A percentile compares a stretch with the other conserved stretches of the same genome.
phyloP scores from a whole-genome alignment of 2,797 vertebrate genomes.

The Danio albolineatus region DNA sequence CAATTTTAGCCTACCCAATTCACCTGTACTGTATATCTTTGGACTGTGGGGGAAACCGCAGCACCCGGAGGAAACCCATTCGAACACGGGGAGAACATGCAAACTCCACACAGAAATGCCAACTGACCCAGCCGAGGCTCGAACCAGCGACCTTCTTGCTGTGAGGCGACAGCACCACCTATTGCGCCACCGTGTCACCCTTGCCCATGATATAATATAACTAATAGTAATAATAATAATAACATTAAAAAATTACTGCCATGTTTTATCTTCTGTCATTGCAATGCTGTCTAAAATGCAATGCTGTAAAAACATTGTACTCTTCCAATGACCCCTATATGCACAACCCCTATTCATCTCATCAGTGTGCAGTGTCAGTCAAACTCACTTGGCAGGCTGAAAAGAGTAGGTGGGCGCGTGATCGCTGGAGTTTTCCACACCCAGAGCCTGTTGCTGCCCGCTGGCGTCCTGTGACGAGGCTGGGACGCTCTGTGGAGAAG shows the following conservation, averaged over 20 bases:
- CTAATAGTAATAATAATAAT: no score
- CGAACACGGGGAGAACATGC: no score
- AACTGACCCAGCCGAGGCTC: no score
- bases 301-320: constrained; percentile 29
- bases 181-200: no score
- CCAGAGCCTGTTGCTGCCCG: constrained; percentile 93
- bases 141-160: no score
- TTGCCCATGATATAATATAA: no score
- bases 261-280: neutral
- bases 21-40: no score
- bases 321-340: neutral
- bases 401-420: constrained; percentile 94
- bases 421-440: constrained; percentile 91
- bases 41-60: no score
- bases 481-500: constrained; percentile 90
- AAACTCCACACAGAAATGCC: no score
- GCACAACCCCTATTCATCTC: neutral
- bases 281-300: constrained; percentile 3
- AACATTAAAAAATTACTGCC: neutral
- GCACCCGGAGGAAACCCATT: no score
- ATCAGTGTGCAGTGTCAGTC: constrained; percentile 2
- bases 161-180: no score
- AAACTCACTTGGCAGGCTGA: constrained; percentile 92
- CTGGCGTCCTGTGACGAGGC: constrained; percentile 92
- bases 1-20: no score